Base-by-base conservation (phyloP, 2,888 invertebrate species). In the Chelonus formosanus region DNA sequence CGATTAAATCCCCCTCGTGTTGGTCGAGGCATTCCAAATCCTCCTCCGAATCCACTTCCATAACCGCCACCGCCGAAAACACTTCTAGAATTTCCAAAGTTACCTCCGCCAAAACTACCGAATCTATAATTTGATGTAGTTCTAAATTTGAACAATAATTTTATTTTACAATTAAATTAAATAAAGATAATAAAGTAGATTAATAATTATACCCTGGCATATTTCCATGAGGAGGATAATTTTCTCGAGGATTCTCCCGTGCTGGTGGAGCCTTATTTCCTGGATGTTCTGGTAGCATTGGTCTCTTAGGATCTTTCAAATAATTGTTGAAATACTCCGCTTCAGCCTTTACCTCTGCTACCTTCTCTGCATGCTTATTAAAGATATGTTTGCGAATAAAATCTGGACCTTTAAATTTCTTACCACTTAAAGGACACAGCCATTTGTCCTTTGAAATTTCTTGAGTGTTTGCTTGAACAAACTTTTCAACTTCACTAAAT, bases 281-380 rank as follows among this genome's bases (percentile, higher is more conserved):
- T 32, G 91, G 90, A 80, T 94, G 92, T 84, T 97, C 97, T 5
- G 96, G 93, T 74, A 97, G 88, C 85, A 95, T 94, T 5, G 98
- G 98, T 55, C 98, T 89, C 76, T 97, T 96, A 3, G 96, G 93
- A 86, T 99, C 99, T 74, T 91, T 89, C 76, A 93, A 86, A 86
- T 98, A 99, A 84, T 97, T 97, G 86, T 99, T 99, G 86, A 98
- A 99, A 85, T 96, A 99, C 77, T 95, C 90, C 65, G 97, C 98
- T 86, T 98, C 98, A 78, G 96, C 95, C 72, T 94, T 94, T 1
- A 98, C 98, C 85, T 98, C 98, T 47, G 98, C 96, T 52, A 99
- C 92, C 86, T 98, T 98, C 79, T 99, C 98, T 0, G 85, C 92
- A 80, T 99, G 98, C 81, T 99, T 99, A 84, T 98, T 98, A 81